Evolutionary conservation across 2,113 vertebrate species (phyloP).

Genomic region (Dolichallabes microphthalmus): DNA sequence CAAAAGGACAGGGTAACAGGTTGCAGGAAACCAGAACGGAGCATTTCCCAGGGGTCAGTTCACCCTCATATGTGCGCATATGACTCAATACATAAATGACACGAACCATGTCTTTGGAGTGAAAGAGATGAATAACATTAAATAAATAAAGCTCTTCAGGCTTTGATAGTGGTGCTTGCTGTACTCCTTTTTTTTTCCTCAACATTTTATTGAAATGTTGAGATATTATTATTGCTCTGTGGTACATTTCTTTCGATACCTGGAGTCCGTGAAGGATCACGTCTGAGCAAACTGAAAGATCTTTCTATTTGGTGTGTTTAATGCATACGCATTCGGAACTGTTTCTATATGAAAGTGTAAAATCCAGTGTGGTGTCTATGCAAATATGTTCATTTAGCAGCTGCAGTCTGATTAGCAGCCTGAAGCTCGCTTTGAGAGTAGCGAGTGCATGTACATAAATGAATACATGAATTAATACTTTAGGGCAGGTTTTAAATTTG

Average conservation of each 20-base stretch:
- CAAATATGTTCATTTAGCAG: not conserved
- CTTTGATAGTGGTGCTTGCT: not conserved
- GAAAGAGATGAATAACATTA: not conserved
- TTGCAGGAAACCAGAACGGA: constrained; percentile 57
- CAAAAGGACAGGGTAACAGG: constrained; percentile 72
- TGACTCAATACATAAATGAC: constrained; percentile 20
- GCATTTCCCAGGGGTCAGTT: constrained; percentile 26
- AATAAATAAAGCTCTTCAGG: not conserved
- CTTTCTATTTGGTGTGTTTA: not conserved
- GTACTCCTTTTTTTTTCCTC: not conserved
- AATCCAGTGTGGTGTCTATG: not conserved
- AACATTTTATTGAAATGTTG: too few relatives aligned
- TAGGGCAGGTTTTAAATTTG: not conserved
- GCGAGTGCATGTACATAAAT: not conserved
- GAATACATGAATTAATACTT: not conserved
- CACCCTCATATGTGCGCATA: not conserved
- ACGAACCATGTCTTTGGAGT: not conserved
- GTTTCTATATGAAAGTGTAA: not conserved
- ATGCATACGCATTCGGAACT: not conserved
- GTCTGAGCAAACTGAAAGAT: not conserved
- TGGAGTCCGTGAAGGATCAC: not conserved
- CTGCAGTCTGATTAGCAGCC: constrained; percentile 6
- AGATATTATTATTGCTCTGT: not conserved
- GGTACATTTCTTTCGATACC: not conserved
- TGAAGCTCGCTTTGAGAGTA: not conserved